These are phyloP conservation scores for Drosophila mojavensis DNA, from an alignment of 1,140 invertebrate species.

Conservation along the genomic window DNA sequence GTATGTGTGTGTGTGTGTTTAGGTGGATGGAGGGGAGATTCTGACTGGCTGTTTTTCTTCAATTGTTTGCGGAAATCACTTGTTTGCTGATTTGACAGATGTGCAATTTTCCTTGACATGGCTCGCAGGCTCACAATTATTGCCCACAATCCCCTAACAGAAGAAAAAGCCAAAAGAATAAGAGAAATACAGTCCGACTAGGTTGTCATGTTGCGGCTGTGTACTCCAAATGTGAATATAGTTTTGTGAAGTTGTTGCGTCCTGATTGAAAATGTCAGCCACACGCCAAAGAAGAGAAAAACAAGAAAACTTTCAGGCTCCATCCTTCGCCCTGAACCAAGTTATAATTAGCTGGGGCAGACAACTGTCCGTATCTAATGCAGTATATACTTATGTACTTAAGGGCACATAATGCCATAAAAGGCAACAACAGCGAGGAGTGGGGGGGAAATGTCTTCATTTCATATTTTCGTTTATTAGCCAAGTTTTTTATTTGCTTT, in stretches of 20 bases:
- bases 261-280: constrained; percentile 78
- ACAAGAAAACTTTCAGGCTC: neutral
- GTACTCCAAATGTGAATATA: constrained; percentile 13
- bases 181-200: constrained; percentile 16
- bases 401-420: constrained; percentile 51
- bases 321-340: constrained; percentile 1
- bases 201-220: constrained; percentile 8
- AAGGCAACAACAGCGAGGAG: constrained; percentile 8
- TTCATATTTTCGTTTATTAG: constrained; percentile 82
- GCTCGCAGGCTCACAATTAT: constrained; percentile 55
- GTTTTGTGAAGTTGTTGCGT: constrained; percentile 27
- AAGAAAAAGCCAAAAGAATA: neutral
- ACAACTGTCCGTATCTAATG: constrained; percentile 26
- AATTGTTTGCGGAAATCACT: constrained; percentile 83
- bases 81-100: constrained; percentile 82
- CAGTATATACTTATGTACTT: constrained; percentile 15
- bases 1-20: no score
- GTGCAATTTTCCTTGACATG: constrained; percentile 80
- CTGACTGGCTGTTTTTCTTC: constrained; percentile 72
- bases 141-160: constrained; percentile 3
- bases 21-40: neutral
- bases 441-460: neutral
- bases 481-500: constrained; percentile 78
- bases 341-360: constrained; percentile 68
- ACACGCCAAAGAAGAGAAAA: constrained; percentile 57